These are phyloP conservation scores for Thera obeliscata DNA, from an alignment of 2,888 invertebrate species.

Conservation along the genomic window DNA sequence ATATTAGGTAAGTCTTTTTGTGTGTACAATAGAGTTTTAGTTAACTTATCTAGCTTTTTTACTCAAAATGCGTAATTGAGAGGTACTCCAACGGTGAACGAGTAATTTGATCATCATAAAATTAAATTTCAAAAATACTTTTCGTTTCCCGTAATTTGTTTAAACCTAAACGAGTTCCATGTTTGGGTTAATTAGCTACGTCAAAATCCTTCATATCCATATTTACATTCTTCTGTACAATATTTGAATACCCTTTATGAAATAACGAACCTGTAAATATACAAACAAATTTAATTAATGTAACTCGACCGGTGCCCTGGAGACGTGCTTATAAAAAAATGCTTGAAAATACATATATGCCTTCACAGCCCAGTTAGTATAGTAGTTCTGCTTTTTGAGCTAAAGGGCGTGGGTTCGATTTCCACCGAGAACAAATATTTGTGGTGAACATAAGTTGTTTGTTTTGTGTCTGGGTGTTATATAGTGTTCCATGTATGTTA, in stretches of 20 bases:
- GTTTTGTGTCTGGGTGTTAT: too few relatives aligned
- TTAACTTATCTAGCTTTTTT: not conserved
- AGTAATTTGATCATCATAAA: too few relatives aligned
- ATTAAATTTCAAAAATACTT: not conserved
- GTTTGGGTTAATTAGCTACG: not conserved
- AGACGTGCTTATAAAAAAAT: slow-evolving; percentile 40
- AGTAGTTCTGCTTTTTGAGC: too few relatives aligned
- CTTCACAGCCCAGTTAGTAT: too few relatives aligned
- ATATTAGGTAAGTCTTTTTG: too few relatives aligned
- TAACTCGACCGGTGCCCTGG: slow-evolving; percentile 33
- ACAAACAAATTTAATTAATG: slow-evolving; percentile 44
- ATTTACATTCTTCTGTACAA: slow-evolving; percentile 6
- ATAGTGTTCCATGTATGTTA: too few relatives aligned
- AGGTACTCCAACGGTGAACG: too few relatives aligned
- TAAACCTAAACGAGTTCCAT: not conserved
- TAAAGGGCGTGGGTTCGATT: too few relatives aligned
- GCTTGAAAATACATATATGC: slow-evolving; percentile 31
- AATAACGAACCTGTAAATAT: slow-evolving; percentile 33
- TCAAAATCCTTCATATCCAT: slow-evolving; percentile 3
- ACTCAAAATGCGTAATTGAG: too few relatives aligned
- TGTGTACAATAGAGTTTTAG: too few relatives aligned
- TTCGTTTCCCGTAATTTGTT: not conserved
- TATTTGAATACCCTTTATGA: slow-evolving; percentile 24
- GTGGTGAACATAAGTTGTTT: too few relatives aligned
- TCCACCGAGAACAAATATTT: too few relatives aligned